phyloP scores from a whole-genome alignment of 2,888 invertebrate genomes.

The Drosophila kanekoi region DNA sequence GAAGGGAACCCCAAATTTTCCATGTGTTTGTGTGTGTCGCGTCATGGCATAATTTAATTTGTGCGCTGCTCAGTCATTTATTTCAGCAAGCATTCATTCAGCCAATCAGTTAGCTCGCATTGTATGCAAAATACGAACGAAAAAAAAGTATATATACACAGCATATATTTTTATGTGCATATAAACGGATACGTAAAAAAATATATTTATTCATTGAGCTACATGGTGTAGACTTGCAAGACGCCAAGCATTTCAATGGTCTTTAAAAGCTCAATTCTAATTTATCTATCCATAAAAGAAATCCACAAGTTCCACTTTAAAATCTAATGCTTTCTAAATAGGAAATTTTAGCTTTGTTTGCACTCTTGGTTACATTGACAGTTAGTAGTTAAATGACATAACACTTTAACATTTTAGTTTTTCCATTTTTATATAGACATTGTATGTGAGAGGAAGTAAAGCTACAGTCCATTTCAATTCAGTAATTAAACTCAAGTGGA shows the following conservation, averaged over 20 bases:
- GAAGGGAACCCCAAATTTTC: constrained; percentile 38
- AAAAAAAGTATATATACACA: constrained; percentile 9
- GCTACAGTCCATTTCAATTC: constrained; percentile 18
- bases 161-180: not conserved
- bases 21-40: constrained; percentile 44
- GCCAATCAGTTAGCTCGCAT: constrained; percentile 58
- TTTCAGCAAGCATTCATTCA: constrained; percentile 55
- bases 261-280: not conserved
- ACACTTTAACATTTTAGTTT: not conserved
- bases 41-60: constrained; percentile 81
- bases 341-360: not conserved
- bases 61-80: constrained; percentile 75
- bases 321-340: not conserved
- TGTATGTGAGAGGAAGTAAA: not conserved
- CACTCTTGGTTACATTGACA: too few species aligned
- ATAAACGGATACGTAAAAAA: constrained; percentile 9
- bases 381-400: too few species aligned
- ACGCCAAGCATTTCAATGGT: not conserved
- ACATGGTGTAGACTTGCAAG: not conserved
- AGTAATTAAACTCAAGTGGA: constrained; percentile 75
- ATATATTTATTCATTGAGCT: constrained; percentile 17
- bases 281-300: too few species aligned
- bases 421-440: constrained; percentile 1
- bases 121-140: constrained; percentile 29
- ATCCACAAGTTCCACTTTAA: not conserved